Conservation (phyloP, 2,797 vertebrate species). For the Alosa sapidissima region DNA sequence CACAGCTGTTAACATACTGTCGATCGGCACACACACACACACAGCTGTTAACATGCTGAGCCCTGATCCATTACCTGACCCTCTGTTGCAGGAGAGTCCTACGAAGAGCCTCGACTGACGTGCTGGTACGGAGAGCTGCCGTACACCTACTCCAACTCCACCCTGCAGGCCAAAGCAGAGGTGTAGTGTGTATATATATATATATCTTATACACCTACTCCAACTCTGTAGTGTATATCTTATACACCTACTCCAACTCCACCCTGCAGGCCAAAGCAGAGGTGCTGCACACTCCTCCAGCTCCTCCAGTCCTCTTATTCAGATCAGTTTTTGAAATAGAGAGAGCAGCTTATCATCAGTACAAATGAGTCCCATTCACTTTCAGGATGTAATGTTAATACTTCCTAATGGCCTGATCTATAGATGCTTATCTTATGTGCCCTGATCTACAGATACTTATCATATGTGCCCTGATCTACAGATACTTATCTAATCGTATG, state of each 20-base stretch:
- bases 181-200: too few species aligned
- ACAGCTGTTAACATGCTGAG: neutral
- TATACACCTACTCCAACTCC: too few species aligned
- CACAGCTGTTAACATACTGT: neutral
- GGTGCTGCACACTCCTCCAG: slow-evolving; percentile 64
- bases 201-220: too few species aligned
- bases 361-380: neutral
- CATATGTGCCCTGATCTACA: too few species aligned
- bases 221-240: too few species aligned
- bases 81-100: slow-evolving; percentile 75
- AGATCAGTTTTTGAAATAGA: neutral
- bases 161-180: slow-evolving; percentile 72
- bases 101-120: slow-evolving; percentile 90
- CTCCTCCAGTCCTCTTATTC: neutral
- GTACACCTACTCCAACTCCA: slow-evolving; percentile 88
- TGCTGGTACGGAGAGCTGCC: slow-evolving; percentile 94
- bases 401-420: neutral
- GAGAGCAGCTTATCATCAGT: too few species aligned
- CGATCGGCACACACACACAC: neutral
- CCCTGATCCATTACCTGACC: neutral
- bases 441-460: too few species aligned
- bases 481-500: too few species aligned
- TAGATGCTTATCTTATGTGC: neutral
- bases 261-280: slow-evolving; percentile 55
- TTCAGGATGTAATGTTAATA: too few species aligned